Conservation (phyloP, 2,797 vertebrate species). For the Tolypeutes matacus region DNA sequence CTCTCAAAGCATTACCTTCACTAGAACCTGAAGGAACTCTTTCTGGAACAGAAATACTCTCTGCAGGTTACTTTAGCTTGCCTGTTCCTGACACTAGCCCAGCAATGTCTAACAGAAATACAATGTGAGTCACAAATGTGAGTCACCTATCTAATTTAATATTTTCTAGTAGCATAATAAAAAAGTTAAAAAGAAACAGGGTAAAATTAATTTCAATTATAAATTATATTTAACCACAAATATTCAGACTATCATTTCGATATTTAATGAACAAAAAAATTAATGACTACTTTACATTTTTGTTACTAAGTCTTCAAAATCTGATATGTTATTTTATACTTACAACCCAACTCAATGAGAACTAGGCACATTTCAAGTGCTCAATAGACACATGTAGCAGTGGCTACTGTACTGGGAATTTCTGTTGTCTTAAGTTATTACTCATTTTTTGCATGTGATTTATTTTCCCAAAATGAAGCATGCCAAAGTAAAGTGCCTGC, state of each 20-base stretch:
- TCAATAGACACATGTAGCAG: neutral
- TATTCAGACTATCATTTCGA: neutral
- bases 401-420: neutral
- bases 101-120: neutral
- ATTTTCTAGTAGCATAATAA: neutral
- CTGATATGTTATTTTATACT: neutral
- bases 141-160: neutral
- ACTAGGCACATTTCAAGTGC: neutral
- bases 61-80: neutral
- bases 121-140: neutral
- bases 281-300: conserved; percentile 15
- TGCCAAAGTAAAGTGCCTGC: neutral
- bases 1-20: neutral
- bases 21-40: neutral
- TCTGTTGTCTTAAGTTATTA: conserved; percentile 7
- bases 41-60: neutral
- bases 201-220: neutral
- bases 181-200: neutral
- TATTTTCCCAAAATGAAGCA: neutral
- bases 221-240: neutral
- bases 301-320: conserved; percentile 37
- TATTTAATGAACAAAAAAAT: conserved; percentile 23
- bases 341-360: neutral
- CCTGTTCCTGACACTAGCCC: neutral
- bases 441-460: neutral